Conservation (phyloP, 1,140 invertebrate genomes). For the Drosophila gunungcola region DNA sequence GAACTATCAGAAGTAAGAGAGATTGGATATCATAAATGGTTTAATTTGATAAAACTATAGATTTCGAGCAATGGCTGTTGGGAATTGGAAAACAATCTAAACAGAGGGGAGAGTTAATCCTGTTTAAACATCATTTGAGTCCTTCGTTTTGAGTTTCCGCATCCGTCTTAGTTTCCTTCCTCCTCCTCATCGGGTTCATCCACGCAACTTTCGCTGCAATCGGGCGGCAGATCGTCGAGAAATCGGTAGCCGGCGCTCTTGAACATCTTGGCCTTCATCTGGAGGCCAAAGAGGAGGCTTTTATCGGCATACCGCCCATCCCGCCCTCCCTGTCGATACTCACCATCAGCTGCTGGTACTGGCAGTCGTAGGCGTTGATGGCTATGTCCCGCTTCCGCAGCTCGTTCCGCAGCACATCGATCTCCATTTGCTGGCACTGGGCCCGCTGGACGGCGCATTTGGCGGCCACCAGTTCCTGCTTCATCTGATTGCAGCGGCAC, state of each 20-base stretch:
- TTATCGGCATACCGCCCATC: background rate
- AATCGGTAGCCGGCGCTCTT: conserved; percentile 75
- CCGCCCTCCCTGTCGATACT: conserved; percentile 4
- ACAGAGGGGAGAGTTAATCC: background rate
- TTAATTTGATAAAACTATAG: conserved; percentile 30
- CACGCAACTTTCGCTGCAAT: conserved; percentile 40
- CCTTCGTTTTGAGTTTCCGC: no score
- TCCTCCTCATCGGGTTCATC: conserved; percentile 38
- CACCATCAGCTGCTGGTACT: conserved; percentile 80
- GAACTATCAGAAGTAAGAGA: no score
- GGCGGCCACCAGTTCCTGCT: conserved; percentile 48
- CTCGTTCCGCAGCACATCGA: conserved; percentile 60
- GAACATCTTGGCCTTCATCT: conserved; percentile 68
- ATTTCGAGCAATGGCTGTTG: conserved; percentile 8
- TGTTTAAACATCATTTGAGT: background rate
- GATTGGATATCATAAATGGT: background rate
- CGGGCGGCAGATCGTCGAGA: conserved; percentile 51
- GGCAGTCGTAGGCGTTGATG: conserved; percentile 69
- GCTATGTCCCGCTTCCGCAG: conserved; percentile 64
- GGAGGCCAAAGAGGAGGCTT: background rate
- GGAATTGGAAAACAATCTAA: conserved; percentile 10
- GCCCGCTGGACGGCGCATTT: conserved; percentile 43
- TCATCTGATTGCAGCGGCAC: conserved; percentile 67
- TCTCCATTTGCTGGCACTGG: conserved; percentile 57
- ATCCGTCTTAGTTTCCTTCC: conserved; percentile 27